These are phyloP conservation scores for Sinocyclocheilus maitianheensis DNA, from an alignment of 2,113 vertebrate species.

Conservation along the genomic window DNA sequence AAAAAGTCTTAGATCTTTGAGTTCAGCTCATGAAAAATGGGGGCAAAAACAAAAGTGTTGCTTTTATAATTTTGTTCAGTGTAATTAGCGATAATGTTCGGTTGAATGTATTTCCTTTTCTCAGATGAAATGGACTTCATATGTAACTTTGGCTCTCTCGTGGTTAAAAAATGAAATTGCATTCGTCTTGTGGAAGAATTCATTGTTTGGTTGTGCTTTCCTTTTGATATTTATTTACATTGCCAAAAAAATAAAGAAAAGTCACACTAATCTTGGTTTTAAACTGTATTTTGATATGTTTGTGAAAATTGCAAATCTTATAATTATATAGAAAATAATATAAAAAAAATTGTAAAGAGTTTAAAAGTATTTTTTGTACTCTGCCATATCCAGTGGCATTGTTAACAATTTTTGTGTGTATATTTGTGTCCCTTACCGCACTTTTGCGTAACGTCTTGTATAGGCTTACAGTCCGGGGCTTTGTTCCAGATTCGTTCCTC, in stretches of 20 bases:
- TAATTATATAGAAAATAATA: too few relatives aligned
- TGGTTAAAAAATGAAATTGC: too few relatives aligned
- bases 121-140: neutral
- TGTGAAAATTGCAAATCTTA: too few relatives aligned
- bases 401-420: neutral
- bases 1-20: too few relatives aligned
- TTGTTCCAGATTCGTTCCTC: conserved; percentile 73
- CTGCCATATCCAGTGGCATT: neutral
- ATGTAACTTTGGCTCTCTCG: neutral
- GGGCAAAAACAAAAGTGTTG: too few relatives aligned
- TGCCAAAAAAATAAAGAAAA: neutral
- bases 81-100: too few relatives aligned
- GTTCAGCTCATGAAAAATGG: too few relatives aligned
- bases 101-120: too few relatives aligned
- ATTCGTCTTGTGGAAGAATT: too few relatives aligned
- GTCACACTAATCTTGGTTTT: neutral
- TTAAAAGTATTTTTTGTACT: neutral
- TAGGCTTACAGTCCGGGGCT: conserved; percentile 20
- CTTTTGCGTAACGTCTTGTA: conserved; percentile 61
- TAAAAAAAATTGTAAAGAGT: too few relatives aligned
- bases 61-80: too few relatives aligned
- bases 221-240: neutral
- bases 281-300: too few relatives aligned
- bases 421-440: conserved; percentile 77
- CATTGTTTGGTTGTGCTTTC: neutral